Evolutionary conservation across 1,140 invertebrate species (phyloP).

Genomic region (Andricus grossulariae): DNA sequence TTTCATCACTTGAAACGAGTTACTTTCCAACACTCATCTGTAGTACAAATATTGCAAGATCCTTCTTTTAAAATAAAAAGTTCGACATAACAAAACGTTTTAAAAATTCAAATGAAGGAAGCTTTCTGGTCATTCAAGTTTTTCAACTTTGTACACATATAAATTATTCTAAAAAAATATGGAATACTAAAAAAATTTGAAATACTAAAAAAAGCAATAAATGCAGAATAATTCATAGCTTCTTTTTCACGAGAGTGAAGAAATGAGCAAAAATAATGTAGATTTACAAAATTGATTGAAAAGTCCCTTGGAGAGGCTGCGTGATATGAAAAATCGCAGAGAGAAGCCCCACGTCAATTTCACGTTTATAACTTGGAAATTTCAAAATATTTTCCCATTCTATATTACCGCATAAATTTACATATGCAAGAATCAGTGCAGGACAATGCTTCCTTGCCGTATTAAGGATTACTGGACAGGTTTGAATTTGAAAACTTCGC

Average conservation of each 20-base stretch:
- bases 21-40: too few relatives aligned
- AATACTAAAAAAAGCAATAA: too few relatives aligned
- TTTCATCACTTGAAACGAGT: too few relatives aligned
- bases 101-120: not conserved
- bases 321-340: conserved; percentile 21
- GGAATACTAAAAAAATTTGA: not conserved
- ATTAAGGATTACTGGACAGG: not conserved
- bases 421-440: conserved; percentile 8
- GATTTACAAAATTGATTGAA: not conserved
- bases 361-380: conserved; percentile 12
- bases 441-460: conserved; percentile 15
- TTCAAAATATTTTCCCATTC: conserved; percentile 28
- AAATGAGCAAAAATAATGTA: not conserved
- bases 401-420: conserved; percentile 20
- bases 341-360: conserved; percentile 26
- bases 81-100: not conserved
- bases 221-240: too few relatives aligned
- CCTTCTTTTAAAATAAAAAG: not conserved
- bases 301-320: not conserved
- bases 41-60: conserved; percentile 10
- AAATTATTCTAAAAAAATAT: not conserved
- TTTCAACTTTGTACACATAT: not conserved
- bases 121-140: not conserved
- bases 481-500: not conserved
- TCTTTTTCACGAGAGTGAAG: too few relatives aligned